These are phyloP conservation scores for Paraplagusia blochii DNA, from an alignment of 2,113 vertebrate species.

Conservation along the genomic window DNA sequence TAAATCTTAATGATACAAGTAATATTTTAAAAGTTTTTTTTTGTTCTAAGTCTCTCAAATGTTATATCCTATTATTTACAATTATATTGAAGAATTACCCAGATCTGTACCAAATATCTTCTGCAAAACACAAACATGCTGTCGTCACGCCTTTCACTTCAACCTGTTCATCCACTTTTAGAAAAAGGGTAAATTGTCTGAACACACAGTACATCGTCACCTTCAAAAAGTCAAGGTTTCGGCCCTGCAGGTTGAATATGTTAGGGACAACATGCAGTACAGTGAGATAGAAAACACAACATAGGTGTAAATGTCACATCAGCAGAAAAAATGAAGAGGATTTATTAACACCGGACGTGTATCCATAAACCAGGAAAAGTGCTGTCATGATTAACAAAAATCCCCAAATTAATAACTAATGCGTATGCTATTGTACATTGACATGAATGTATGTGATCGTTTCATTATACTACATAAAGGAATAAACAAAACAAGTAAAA, in stretches of 20 bases:
- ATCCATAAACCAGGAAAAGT: conserved; percentile 28
- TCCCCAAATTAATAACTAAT: neutral
- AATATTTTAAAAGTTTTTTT: conserved; percentile 61
- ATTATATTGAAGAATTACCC: conserved; percentile 58
- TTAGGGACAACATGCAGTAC: conserved; percentile 56
- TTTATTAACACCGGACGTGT: conserved; percentile 9
- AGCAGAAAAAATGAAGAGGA: conserved; percentile 31
- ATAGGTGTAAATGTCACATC: conserved; percentile 47
- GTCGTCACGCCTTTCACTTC: conserved; percentile 30
- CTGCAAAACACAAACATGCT: conserved; percentile 53
- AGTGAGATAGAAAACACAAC: conserved; percentile 46
- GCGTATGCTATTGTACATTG: neutral
- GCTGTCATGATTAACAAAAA: conserved; percentile 4
- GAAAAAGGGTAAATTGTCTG: conserved; percentile 38
- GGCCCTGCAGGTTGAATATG: conserved; percentile 36
- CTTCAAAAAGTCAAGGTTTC: conserved; percentile 31
- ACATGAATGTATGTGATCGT: neutral
- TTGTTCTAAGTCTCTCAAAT: conserved; percentile 56
- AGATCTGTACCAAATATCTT: conserved; percentile 47
- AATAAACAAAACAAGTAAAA: neutral
- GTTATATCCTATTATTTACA: conserved; percentile 62
- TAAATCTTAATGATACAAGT: conserved; percentile 62
- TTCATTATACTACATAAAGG: neutral
- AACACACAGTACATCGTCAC: conserved; percentile 34
- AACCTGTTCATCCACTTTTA: conserved; percentile 11